These are phyloP conservation scores for Cylindroiulus punctatus DNA, from an alignment of 2,888 invertebrate species.

Conservation along the genomic window DNA sequence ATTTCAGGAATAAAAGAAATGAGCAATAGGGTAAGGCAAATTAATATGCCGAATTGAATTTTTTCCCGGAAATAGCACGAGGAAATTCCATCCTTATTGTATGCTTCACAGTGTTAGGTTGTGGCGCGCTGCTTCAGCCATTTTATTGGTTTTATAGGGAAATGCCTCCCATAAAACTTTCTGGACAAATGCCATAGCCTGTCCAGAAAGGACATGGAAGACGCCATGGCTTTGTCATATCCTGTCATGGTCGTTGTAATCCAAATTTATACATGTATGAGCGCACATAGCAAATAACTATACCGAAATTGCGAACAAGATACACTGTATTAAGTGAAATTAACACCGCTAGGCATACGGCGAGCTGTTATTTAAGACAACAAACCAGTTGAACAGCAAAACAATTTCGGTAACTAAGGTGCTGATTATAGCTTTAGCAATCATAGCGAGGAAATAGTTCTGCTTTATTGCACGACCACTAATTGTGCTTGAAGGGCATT, in stretches of 20 bases:
- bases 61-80: not conserved
- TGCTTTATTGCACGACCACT: constrained; percentile 15
- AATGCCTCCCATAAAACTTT: not conserved
- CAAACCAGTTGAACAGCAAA: not conserved
- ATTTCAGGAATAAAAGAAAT: not conserved
- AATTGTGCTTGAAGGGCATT: constrained; percentile 26
- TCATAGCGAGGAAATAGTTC: not conserved
- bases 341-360: not conserved
- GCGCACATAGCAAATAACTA: not conserved
- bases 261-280: not conserved
- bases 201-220: not conserved
- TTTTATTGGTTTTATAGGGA: constrained; percentile 38
- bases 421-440: not conserved
- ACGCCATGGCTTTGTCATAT: not conserved
- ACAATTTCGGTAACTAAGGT: constrained; percentile 23
- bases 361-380: constrained; percentile 7
- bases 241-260: not conserved
- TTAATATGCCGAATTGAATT: not conserved
- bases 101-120: not conserved
- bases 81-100: not conserved
- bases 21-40: not conserved
- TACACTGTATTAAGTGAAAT: not conserved
- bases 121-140: constrained; percentile 15
- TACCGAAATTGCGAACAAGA: not conserved
- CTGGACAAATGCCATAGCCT: constrained; percentile 20